Base-by-base conservation (phyloP, 2,113 vertebrate species). In the Hyla sarda region DNA sequence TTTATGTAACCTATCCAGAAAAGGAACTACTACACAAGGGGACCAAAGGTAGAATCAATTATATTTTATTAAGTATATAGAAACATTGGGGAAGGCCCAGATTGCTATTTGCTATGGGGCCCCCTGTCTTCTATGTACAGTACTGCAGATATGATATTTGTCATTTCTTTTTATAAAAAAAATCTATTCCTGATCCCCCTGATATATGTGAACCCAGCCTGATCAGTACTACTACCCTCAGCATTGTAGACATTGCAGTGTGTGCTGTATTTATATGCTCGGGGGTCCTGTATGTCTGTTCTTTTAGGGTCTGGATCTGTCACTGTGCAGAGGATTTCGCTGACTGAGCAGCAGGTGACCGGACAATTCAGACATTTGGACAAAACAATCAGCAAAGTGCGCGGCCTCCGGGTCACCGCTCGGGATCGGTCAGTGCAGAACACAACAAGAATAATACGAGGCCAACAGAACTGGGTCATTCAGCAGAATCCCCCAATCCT, bases 341-440 rank as follows among this genome's bases (percentile, higher is more conserved):
- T 76, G 73, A 76, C 23, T 50, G n/a, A 47, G 73, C 73, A 76
- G n/a, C 73, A 48, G 45, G 48, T 76, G 45, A 76, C 47, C 19
- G 45, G 48, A 72, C 69, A 69, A 12, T 34, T 34, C 65, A 69
- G 30, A 34, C 65, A 69, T 28, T 28, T 3, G 65, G 65, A 34
- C 65, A 69, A 13, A 19, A 34, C 6, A 32, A 69, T 69, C 65
- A 69, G 65, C 62, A 30, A 32, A 67, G 28, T 60, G 23, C 32
- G 25, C 28, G 9, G 17, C 65, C 65, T 69, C 30, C 16, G 2
- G 19, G 25, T 32, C 67, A 32, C 67, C 21, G 67, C 7, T 71
- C 13, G 34, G 67, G 32, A 71, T 32, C 17, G 32, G 34, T 72
- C 69, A 37, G 34, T 23, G 69, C 17, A 72, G 17, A 41, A 7